Evolutionary conservation across 2,888 invertebrate genomes (phyloP).

Genomic region (Aleiodes alternator): DNA sequence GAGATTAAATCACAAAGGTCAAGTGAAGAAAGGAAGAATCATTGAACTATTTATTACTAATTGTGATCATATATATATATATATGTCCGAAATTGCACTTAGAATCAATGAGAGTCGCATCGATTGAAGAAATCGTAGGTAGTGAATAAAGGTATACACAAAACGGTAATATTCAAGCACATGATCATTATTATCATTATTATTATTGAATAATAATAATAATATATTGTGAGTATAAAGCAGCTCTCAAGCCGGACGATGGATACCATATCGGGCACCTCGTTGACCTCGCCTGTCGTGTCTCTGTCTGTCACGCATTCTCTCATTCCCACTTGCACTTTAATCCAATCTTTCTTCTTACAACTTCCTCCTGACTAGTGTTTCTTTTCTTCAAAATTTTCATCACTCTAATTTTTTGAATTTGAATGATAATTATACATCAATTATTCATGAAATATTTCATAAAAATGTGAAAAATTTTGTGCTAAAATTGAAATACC

Average conservation of each 20-base stretch:
- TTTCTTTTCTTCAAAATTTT: constrained; percentile 36
- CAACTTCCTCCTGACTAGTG: constrained; percentile 12
- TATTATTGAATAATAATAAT: constrained; percentile 18
- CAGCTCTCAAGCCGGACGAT: constrained; percentile 69
- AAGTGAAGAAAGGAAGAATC: background rate
- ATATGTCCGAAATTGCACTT: constrained; percentile 21
- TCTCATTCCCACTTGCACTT: constrained; percentile 41
- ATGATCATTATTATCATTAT: too few relatives aligned
- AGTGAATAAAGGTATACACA: constrained; percentile 50
- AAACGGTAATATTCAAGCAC: constrained; percentile 36
- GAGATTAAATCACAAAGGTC: background rate
- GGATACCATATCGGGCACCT: constrained; percentile 75
- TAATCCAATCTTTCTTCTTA: background rate
- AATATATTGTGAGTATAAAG: constrained; percentile 58
- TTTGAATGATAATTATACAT: too few relatives aligned
- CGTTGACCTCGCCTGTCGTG: constrained; percentile 73
- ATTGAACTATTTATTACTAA: background rate
- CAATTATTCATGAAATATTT: too few relatives aligned
- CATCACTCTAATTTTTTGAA: constrained; percentile 13
- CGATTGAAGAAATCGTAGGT: constrained; percentile 24
- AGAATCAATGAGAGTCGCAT: constrained; percentile 4
- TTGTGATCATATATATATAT: constrained; percentile 24
- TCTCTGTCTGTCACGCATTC: constrained; percentile 64
- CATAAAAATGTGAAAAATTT: too few relatives aligned
- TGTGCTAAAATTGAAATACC: too few relatives aligned